phyloP scores from a whole-genome alignment of 2,888 invertebrate genomes.

The Aricia artaxerxes region DNA sequence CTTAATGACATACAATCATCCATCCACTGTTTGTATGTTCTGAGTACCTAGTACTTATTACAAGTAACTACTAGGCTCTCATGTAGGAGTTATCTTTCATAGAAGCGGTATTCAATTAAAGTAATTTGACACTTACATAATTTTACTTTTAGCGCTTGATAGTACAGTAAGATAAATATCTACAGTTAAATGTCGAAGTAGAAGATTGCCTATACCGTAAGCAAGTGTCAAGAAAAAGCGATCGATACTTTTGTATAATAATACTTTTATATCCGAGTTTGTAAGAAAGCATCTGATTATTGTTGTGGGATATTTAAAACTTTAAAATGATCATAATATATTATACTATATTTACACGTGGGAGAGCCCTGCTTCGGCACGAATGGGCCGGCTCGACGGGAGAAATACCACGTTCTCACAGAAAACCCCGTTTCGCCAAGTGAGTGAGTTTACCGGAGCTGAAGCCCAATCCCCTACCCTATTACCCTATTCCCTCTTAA shows the following conservation, averaged over 20 bases:
- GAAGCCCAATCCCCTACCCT: no score
- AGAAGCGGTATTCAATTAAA: neutral
- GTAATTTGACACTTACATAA: conserved; percentile 15
- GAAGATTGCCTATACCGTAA: neutral
- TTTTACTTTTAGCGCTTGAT: neutral
- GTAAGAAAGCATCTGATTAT: no score
- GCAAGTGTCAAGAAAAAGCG: neutral
- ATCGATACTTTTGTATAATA: neutral
- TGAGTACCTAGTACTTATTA: neutral
- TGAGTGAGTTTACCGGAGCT: no score
- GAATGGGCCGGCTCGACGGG: no score
- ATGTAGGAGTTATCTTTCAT: neutral
- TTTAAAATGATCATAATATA: no score
- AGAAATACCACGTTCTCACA: no score
- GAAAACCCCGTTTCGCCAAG: no score
- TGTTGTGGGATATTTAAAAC: no score
- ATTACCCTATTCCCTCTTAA: no score
- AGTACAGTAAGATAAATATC: neutral
- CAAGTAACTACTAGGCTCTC: neutral
- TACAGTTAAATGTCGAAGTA: neutral
- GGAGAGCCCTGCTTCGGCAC: no score
- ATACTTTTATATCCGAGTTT: no score
- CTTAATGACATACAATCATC: neutral
- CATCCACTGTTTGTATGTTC: neutral
- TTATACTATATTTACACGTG: no score